Conservation (phyloP, 2,797 vertebrate genomes). For the Neopelma chrysocephalum region DNA sequence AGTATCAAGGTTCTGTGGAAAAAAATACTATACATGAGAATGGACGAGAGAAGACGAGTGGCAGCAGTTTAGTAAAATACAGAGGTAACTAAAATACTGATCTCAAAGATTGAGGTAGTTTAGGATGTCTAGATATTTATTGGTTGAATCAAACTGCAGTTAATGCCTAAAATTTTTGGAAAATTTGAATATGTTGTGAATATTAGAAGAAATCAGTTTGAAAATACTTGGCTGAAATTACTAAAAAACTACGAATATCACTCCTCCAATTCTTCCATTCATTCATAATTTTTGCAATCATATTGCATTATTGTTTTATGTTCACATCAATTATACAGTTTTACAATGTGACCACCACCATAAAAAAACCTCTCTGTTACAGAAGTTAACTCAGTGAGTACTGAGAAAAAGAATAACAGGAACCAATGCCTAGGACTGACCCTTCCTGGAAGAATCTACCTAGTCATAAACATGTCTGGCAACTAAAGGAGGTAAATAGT, state of each 20-base stretch:
- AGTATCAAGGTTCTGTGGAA: background rate
- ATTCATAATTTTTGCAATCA: background rate
- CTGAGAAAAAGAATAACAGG: background rate
- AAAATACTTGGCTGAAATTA: background rate
- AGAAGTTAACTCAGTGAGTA: background rate
- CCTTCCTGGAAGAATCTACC: background rate
- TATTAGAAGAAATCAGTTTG: background rate
- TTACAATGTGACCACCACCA: background rate
- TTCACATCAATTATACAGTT: background rate
- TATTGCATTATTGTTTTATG: background rate
- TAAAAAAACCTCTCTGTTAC: rapidly evolving
- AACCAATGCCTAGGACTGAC: background rate
- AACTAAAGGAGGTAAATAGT: background rate
- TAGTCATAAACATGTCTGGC: background rate
- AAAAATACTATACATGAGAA: background rate
- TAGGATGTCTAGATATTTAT: background rate
- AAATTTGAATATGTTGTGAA: background rate
- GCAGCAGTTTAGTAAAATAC: background rate
- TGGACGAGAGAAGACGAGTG: background rate
- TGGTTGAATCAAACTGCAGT: background rate
- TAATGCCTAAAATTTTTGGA: background rate
- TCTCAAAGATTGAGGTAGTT: background rate
- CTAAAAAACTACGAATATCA: rapidly evolving
- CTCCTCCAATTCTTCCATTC: background rate
- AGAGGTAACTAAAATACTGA: background rate